phyloP scores from a whole-genome alignment of 37 sponge, comb jelly and placozoan species.

The Chondrosia reniformis region DNA sequence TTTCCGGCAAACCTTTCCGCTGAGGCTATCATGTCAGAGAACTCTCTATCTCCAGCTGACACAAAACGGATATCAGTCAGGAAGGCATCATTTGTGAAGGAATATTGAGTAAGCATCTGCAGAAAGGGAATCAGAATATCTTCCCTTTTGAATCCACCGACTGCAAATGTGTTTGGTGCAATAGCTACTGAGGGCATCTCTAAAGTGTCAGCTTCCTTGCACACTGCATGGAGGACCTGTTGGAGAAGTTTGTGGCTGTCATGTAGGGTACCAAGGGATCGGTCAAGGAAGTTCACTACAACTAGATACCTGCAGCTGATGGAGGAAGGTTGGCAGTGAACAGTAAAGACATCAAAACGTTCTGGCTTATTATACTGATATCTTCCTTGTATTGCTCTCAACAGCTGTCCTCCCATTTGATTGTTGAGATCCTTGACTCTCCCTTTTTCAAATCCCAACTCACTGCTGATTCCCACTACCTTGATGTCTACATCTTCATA shows the following conservation, averaged over 20 bases:
- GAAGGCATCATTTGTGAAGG: conserved; percentile 13
- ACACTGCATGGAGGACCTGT: conserved; percentile 17
- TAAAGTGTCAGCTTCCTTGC: conserved; percentile 21
- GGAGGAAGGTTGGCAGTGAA: conserved; percentile 12
- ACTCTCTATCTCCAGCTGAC: not conserved
- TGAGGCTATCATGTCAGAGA: not conserved
- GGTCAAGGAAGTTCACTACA: conserved; percentile 14
- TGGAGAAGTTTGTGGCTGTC: conserved; percentile 9
- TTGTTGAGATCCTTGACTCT: not conserved
- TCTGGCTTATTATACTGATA: conserved; percentile 1
- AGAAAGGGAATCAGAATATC: not conserved
- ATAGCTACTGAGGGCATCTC: conserved; percentile 18
- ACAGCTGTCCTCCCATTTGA: conserved; percentile 1
- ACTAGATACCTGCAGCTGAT: conserved; percentile 6
- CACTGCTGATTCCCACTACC: conserved; percentile 7
- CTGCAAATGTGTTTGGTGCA: conserved; percentile 4
- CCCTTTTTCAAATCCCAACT: conserved; percentile 5
- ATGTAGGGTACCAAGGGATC: not conserved
- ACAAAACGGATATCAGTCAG: conserved; percentile 4
- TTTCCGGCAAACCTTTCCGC: not conserved
- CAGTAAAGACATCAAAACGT: conserved; percentile 15
- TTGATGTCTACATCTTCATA: conserved; percentile 13
- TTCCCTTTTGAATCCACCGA: not conserved
- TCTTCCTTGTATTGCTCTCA: not conserved
- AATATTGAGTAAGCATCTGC: not conserved